phyloP scores from a whole-genome alignment of 2,888 invertebrate genomes.

The Ophion obscuratus region DNA sequence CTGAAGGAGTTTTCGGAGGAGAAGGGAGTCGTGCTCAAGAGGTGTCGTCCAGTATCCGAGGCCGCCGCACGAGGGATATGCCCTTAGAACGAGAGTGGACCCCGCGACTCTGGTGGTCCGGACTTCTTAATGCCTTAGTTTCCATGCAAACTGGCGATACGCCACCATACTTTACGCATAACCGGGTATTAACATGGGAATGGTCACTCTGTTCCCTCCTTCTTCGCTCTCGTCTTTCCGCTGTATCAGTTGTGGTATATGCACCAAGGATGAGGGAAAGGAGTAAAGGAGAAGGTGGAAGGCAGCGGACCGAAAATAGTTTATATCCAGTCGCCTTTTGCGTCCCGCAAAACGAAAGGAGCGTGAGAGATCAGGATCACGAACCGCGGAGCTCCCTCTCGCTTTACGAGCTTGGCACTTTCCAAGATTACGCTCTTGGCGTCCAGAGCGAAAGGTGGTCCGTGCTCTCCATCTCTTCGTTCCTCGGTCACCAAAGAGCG shows the following conservation, averaged over 20 bases:
- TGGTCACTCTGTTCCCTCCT: slow-evolving; percentile 76
- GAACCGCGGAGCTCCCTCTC: slow-evolving; percentile 60
- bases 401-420: slow-evolving; percentile 60
- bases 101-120: slow-evolving; percentile 82
- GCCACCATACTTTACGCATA: slow-evolving; percentile 83
- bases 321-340: slow-evolving; percentile 45
- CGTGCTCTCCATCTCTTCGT: slow-evolving; percentile 51
- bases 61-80: slow-evolving; percentile 32
- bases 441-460: slow-evolving; percentile 33
- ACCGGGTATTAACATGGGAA: slow-evolving; percentile 83
- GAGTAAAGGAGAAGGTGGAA: not conserved
- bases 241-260: slow-evolving; percentile 37
- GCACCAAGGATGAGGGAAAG: slow-evolving; percentile 10
- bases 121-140: slow-evolving; percentile 81
- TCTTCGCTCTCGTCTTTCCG: slow-evolving; percentile 56
- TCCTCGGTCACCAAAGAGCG: slow-evolving; percentile 39
- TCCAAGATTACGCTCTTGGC: slow-evolving; percentile 56
- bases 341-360: slow-evolving; percentile 55
- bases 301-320: slow-evolving; percentile 29
- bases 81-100: slow-evolving; percentile 76
- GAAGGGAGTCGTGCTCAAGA: slow-evolving; percentile 42
- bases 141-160: slow-evolving; percentile 82
- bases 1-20: slow-evolving; percentile 66
- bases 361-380: slow-evolving; percentile 74
- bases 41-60: slow-evolving; percentile 60